Evolutionary conservation across 1,140 invertebrate genomes (phyloP).

Genomic region (Ruditapes philippinarum): DNA sequence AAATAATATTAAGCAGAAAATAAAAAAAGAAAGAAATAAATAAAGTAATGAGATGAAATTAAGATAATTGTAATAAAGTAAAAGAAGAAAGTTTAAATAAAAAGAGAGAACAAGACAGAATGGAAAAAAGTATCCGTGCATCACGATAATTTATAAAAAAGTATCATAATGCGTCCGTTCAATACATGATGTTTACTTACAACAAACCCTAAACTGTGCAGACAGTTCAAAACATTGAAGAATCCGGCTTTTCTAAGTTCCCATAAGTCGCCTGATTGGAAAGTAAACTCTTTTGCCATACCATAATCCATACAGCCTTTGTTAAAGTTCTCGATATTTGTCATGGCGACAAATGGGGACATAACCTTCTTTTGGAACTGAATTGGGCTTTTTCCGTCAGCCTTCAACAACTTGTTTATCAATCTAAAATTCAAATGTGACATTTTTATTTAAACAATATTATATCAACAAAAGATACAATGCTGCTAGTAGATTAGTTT

Average conservation of each 20-base stretch:
- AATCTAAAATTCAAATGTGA: constrained; percentile 68
- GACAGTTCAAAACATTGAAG: constrained; percentile 84
- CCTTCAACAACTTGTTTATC: constrained; percentile 79
- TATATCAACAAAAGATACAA: too few relatives aligned
- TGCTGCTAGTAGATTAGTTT: too few relatives aligned
- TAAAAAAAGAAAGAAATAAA: too few relatives aligned
- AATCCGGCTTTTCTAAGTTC: constrained; percentile 83
- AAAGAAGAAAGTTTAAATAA: too few relatives aligned
- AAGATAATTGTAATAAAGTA: too few relatives aligned
- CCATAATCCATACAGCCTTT: constrained; percentile 81
- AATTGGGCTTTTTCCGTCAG: constrained; percentile 74
- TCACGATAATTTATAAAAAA: too few relatives aligned
- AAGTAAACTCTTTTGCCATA: constrained; percentile 79
- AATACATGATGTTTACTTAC: constrained; percentile 71
- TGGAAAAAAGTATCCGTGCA: too few relatives aligned
- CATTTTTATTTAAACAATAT: too few relatives aligned
- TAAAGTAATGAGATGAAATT: too few relatives aligned
- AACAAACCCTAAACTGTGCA: constrained; percentile 84
- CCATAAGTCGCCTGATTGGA: constrained; percentile 82
- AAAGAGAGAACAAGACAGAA: too few relatives aligned
- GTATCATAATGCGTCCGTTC: too few relatives aligned
- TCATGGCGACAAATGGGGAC: constrained; percentile 81
- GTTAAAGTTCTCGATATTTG: constrained; percentile 84
- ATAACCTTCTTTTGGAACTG: constrained; percentile 79
- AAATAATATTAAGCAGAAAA: too few relatives aligned